These are phyloP conservation scores for Acanthisitta chloris DNA, from an alignment of 2,113 vertebrate genomes.

Conservation along the genomic window DNA sequence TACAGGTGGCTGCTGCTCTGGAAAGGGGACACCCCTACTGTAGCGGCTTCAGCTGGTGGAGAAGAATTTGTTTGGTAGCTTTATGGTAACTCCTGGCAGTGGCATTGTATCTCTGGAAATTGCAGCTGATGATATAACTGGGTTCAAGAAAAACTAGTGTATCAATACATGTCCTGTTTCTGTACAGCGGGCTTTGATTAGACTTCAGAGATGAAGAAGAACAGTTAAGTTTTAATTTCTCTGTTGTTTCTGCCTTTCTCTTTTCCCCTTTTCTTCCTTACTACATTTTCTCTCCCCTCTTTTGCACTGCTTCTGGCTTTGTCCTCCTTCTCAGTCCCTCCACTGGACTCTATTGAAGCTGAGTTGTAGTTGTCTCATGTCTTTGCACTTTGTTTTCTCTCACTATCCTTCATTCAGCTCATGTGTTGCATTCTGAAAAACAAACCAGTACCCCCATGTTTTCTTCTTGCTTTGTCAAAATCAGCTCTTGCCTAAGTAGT, in stretches of 20 bases:
- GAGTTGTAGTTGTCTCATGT: not conserved
- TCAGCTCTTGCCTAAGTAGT: not conserved
- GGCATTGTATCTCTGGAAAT: not conserved
- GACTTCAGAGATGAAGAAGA: not conserved
- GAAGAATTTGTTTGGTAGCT: not conserved
- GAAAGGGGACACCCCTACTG: not conserved
- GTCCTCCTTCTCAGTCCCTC: not conserved
- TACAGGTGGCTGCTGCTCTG: not conserved
- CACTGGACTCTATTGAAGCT: not conserved
- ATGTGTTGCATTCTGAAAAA: not conserved
- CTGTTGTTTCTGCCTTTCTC: not conserved
- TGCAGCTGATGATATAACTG: not conserved
- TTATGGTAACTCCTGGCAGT: not conserved
- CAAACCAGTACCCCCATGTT: not conserved
- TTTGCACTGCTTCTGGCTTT: not conserved
- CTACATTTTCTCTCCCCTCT: fast-evolving
- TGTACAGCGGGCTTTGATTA: not conserved
- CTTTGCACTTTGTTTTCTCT: not conserved
- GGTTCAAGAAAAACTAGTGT: not conserved
- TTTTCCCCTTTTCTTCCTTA: not conserved
- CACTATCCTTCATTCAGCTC: not conserved
- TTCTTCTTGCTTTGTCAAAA: not conserved
- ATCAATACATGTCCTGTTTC: not conserved
- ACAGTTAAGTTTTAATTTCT: not conserved
- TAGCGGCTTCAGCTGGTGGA: not conserved